A percentile compares a stretch with the other conserved stretches of the same genome.
Conservation (phyloP, 2,888 invertebrate genomes). For the Octodonta nipae region DNA sequence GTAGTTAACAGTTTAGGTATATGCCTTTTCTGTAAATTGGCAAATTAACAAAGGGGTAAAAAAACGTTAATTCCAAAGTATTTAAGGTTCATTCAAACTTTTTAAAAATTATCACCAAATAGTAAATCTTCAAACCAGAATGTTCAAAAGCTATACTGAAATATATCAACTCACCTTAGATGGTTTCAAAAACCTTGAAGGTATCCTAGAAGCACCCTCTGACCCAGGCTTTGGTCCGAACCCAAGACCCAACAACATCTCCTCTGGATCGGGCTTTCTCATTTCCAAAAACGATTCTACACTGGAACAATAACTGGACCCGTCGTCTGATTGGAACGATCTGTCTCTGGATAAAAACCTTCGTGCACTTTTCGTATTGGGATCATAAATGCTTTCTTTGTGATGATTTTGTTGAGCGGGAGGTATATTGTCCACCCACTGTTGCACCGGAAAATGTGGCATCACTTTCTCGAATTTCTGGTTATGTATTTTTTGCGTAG, state of each 20-base stretch:
- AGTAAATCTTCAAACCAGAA: no score
- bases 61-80: no score
- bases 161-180: conserved; percentile 57
- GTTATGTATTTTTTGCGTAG: no score
- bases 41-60: no score
- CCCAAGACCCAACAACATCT: conserved; percentile 67
- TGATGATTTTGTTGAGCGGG: conserved; percentile 16
- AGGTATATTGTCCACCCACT: conserved; percentile 63
- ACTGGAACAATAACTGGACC: conserved; percentile 56
- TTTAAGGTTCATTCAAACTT: no score
- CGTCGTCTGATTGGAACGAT: conserved; percentile 34
- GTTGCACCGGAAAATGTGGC: conserved; percentile 57
- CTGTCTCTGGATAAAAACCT: conserved; percentile 6
- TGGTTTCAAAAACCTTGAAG: conserved; percentile 67
- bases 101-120: no score
- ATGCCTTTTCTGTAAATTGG: no score
- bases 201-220: conserved; percentile 64
- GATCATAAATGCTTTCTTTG: conserved; percentile 5
- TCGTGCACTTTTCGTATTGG: conserved; percentile 2
- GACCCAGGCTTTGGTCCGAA: conserved; percentile 61
- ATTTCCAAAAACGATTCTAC: conserved; percentile 73
- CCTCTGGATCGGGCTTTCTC: conserved; percentile 78
- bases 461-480: no score
- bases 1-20: no score
- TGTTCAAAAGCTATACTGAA: no score